Evolutionary conservation across 1,140 invertebrate genomes (phyloP).

Genomic region (Conopomorpha cramerella): DNA sequence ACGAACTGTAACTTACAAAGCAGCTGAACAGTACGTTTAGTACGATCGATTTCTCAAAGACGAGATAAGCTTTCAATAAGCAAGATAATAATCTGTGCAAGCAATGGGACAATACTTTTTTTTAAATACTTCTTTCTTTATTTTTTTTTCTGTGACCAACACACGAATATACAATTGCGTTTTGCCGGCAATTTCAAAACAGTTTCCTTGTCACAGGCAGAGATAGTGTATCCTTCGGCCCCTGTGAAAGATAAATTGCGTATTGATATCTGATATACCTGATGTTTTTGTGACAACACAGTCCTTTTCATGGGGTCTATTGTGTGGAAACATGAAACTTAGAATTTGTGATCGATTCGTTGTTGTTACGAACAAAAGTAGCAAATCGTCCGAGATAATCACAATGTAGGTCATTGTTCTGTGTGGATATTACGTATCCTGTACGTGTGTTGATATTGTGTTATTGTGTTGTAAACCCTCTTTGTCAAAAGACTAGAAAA

Average conservation of each 20-base stretch:
- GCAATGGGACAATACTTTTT: conserved; percentile 39
- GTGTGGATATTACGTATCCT: neutral
- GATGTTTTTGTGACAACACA: conserved; percentile 31
- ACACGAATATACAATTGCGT: conserved; percentile 38
- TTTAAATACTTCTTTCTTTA: conserved; percentile 19
- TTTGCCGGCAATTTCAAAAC: conserved; percentile 33
- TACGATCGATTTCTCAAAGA: conserved; percentile 29
- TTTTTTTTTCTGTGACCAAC: neutral
- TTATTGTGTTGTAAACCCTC: too few species aligned
- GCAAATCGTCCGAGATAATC: neutral
- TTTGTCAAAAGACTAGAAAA: too few species aligned
- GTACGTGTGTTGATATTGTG: neutral
- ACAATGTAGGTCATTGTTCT: neutral
- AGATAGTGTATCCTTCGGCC: conserved; percentile 30
- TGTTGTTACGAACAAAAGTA: conserved; percentile 8
- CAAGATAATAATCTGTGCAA: conserved; percentile 49
- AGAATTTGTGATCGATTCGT: conserved; percentile 35
- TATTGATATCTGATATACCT: conserved; percentile 48
- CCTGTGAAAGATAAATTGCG: conserved; percentile 44
- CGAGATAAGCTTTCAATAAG: conserved; percentile 33
- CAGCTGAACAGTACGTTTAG: conserved; percentile 20
- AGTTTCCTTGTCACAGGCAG: conserved; percentile 30
- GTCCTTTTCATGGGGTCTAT: conserved; percentile 14
- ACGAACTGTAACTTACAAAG: conserved; percentile 12
- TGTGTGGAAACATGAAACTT: conserved; percentile 18